phyloP scores from a whole-genome alignment of 2,113 vertebrate genomes.

The Enhydra lutris region DNA sequence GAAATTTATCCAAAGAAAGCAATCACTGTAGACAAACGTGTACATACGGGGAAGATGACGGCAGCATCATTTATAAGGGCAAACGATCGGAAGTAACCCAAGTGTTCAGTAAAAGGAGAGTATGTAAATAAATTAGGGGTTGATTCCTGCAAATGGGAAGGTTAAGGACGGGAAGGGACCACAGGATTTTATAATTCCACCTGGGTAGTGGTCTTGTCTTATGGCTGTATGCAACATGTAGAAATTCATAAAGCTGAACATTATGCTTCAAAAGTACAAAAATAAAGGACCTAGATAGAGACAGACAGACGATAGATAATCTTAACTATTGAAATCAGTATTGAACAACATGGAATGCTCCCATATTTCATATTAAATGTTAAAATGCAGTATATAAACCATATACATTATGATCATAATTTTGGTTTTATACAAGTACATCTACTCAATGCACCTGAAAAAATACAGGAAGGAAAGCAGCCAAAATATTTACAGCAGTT shows the following conservation, averaged over 20 bases:
- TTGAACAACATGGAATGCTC: not conserved
- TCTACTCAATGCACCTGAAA: not conserved
- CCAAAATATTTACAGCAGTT: not conserved
- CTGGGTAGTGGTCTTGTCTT: not conserved
- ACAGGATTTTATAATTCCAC: not conserved
- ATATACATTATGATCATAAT: not conserved
- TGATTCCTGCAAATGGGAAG: not conserved
- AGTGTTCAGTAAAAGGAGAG: not conserved
- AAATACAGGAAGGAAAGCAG: not conserved
- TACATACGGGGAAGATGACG: not conserved
- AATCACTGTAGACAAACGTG: not conserved
- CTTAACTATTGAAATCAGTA: not conserved
- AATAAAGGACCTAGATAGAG: not conserved
- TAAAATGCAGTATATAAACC: not conserved
- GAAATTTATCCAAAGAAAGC: not conserved
- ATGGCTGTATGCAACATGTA: not conserved
- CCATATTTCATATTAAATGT: slow-evolving; percentile 2
- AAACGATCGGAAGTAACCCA: not conserved
- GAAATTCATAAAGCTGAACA: not conserved
- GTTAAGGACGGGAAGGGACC: not conserved
- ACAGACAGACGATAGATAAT: not conserved
- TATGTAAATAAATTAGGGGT: not conserved
- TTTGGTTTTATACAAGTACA: not conserved
- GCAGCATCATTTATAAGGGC: not conserved
- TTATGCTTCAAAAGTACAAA: not conserved